These are phyloP conservation scores for Camponotus floridanus DNA, from an alignment of 1,140 invertebrate species.

Conservation along the genomic window DNA sequence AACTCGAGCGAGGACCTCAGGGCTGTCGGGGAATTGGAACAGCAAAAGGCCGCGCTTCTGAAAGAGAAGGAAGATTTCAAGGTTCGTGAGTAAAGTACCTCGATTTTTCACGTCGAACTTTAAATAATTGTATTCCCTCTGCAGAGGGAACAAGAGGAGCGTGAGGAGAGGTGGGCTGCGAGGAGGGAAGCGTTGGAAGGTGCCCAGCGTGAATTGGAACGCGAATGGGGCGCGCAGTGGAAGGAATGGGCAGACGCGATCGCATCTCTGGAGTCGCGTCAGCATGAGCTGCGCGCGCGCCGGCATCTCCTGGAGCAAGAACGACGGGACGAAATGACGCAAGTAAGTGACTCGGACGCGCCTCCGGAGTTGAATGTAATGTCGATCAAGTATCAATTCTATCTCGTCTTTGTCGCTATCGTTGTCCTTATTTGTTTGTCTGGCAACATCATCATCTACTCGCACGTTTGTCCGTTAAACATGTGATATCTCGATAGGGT, in stretches of 20 bases:
- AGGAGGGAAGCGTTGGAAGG: slow-evolving; percentile 85
- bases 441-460: slow-evolving; percentile 86
- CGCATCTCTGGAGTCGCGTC: slow-evolving; percentile 82
- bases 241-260: slow-evolving; percentile 85
- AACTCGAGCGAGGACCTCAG: slow-evolving; percentile 85
- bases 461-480: slow-evolving; percentile 84
- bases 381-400: slow-evolving; percentile 84
- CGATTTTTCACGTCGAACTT: background rate
- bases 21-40: slow-evolving; percentile 84
- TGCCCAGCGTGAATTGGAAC: slow-evolving; percentile 86
- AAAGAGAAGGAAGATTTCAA: slow-evolving; percentile 85
- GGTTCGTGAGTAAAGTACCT: slow-evolving; percentile 68
- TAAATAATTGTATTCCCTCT: background rate
- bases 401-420: slow-evolving; percentile 84
- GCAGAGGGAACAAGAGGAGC: slow-evolving; percentile 85
- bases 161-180: slow-evolving; percentile 86
- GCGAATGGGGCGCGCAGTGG: slow-evolving; percentile 86
- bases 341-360: slow-evolving; percentile 85
- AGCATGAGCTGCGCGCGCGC: slow-evolving; percentile 84
- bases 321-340: slow-evolving; percentile 86
- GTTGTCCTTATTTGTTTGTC: slow-evolving; percentile 85
- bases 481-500: slow-evolving; percentile 78
- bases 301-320: slow-evolving; percentile 85
- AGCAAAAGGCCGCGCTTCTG: slow-evolving; percentile 85
- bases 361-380: slow-evolving; percentile 83